Base-by-base conservation (phyloP, 2,888 invertebrate species). In the Harmothoe impar region DNA sequence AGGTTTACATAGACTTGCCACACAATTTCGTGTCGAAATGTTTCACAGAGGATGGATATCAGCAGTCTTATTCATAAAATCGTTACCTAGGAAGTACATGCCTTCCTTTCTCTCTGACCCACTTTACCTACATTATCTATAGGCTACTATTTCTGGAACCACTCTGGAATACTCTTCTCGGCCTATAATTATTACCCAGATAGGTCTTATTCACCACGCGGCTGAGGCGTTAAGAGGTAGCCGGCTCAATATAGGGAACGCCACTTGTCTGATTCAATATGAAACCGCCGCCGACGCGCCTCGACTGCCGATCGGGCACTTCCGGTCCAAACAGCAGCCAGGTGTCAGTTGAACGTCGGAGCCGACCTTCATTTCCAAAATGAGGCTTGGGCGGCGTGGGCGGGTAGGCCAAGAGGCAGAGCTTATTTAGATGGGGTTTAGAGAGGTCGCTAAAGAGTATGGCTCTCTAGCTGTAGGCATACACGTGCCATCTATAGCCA, bases 201-300 rank as follows among this genome's bases (percentile, higher is more conserved):
- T 62, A 3, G 62, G 62, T 20, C 62, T 62, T n/a, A 20, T 62
- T 62, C 62, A 20, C n/a, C 62, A 62, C 62, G 62, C 15, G 3
- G 62, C 62, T n/a, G 62, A 20, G 3, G 20, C 62, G 23, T n/a
- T 62, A 62, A 20, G n/a, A 62, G 62, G 62, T 15, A 15, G 1
- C 20, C 23, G 7, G 62, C 62, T 62, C 20, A 62, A 62, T 62
- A 62, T 62, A n/a, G 20, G 23, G 23, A 15, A 15, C 62, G 31
- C 77, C 77, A 31, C 29, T 77, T 77, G 77, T 77, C 77, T 25
- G 29, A 77, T 77, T 31, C 77, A 77, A 77, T 77, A 77, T 77
- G 77, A 31, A 25, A 1, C 17, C 77, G 15, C 31, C 29, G 31
- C 29, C 77, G 17, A 31, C 77, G 77, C 31, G 77, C 3, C n/a